Conservation (phyloP, 1,140 invertebrate species). For the Phenacoccus solenopsis region DNA sequence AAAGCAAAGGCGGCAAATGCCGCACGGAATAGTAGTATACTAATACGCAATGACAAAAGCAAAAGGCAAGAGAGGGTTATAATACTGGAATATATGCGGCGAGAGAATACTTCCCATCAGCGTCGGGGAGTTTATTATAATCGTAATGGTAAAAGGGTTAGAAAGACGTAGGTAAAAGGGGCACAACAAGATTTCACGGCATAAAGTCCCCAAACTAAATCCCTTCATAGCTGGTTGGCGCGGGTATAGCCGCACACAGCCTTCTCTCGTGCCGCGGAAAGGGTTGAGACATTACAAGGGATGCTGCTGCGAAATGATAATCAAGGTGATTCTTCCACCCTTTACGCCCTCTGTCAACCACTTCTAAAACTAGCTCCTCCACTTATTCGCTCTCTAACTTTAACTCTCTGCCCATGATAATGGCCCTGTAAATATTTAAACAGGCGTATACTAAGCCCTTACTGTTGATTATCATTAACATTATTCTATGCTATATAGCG, state of each 20-base stretch:
- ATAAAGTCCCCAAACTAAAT: constrained; percentile 16
- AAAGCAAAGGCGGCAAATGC: neutral
- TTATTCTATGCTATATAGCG: constrained; percentile 18
- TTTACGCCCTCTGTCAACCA: constrained; percentile 15
- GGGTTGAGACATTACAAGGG: constrained; percentile 15
- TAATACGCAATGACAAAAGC: constrained; percentile 12
- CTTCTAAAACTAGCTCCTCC: constrained; percentile 16
- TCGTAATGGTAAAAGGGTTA: constrained; percentile 16
- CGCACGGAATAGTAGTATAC: neutral
- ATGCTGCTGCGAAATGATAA: constrained; percentile 11
- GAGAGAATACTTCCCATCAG: constrained; percentile 13
- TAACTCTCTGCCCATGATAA: constrained; percentile 16
- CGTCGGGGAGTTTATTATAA: constrained; percentile 7
- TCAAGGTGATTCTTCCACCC: constrained; percentile 17
- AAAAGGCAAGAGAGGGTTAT: constrained; percentile 8
- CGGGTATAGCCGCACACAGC: constrained; percentile 3
- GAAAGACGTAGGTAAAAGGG: constrained; percentile 11
- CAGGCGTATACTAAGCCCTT: constrained; percentile 14
- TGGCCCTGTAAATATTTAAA: constrained; percentile 18
- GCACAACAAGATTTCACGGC: constrained; percentile 13
- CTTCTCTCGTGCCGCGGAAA: neutral
- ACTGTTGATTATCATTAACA: constrained; percentile 18
- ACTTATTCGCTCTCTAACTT: constrained; percentile 16
- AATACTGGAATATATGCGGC: constrained; percentile 11
- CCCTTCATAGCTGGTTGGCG: constrained; percentile 15